Base-by-base conservation (phyloP, 2,113 vertebrate genomes). In the Coptodon bakossiorum region DNA sequence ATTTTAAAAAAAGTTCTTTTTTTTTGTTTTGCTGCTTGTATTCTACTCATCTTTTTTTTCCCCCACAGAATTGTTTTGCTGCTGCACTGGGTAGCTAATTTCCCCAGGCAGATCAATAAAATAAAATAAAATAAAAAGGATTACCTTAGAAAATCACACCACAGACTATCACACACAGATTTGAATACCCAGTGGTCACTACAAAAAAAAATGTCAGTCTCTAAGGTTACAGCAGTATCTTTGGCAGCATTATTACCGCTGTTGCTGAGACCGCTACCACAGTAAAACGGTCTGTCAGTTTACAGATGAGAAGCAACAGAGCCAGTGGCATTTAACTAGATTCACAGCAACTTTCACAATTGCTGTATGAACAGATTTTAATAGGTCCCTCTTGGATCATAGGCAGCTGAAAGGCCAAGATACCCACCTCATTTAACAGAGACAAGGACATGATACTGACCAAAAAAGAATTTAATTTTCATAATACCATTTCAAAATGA, bases 331-430 rank as follows among this genome's bases (percentile, higher is more conserved):
- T 94, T 95, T 93, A 92, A 93, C 93, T 82, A 82, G 89, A 93
- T 82, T 89, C 89, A 80, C 87, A 80, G 91, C 84, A 94, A 93
- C 90, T 94, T 93, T 90, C 92, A 92, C 93, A 94, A 89, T 89
- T 82, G 89, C 91, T 88, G 90, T 94, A 90, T 87, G 95, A 93
- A 90, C 90, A 87, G 85, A 90, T 94, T 94, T 95, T 96, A 96
- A 95, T 94, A 89, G 90, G 89, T 93, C 93, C 92, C 95, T 88
- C 68, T 90, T 93, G 93, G 91, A 94, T 93, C 91, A 90, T 82
- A 83, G 94, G 83, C 85, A 88, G 89, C 85, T 36, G 83, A 95
- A 95, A 93, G 94, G 91, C 93, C 92, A 93, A 81, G 48, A 79
- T 89, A 83, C 80, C 79, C 84, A 87, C 59, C 92, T 95, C 91